Base-by-base conservation (phyloP, 2,888 invertebrate genomes). In the Dastarcus helophoroides region DNA sequence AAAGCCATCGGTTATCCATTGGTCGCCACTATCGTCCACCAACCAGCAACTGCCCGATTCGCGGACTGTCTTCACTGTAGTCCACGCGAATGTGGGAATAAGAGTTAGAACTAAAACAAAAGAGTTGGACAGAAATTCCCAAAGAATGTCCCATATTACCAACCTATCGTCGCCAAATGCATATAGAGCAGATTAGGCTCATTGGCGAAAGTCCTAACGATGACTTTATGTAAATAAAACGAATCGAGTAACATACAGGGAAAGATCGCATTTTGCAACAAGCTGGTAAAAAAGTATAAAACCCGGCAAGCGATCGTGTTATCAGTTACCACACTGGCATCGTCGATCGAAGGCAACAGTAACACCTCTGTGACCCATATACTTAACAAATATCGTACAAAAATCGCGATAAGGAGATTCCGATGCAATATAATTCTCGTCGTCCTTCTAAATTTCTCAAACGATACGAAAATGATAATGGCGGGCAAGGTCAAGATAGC, bases 201-300 rank as follows among this genome's bases (percentile, higher is more conserved):
- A 23, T 65, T 43, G 2, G 50, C 66, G 47, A 80, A 78, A 0
- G 76, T 69, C 11, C 73, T 67, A 0, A 74, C 79, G 15, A 81
- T 72, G 10, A 73, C 62, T 26, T 76, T 67, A 46, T 80, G 79
- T 3, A 81, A 51, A 48, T 72, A 76, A 19, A 73, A 57, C 1
- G 73, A 77, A 48, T 77, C 76, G 2, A 73, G 60, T 25, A 79
- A 57, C 79, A 80, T 80, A 51, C 75, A 76, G 3, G 73, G 67
- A 47, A 77, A 81, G 24, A 79, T 76, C 0, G 63, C 60, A 45
- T 73, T 74, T 3, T 65, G 67, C 0, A 71, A 63, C 1, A 67
- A 46, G 23, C 67, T 65, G 39, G 73, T 73, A 1, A 69, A 56
- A 25, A 70, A 60, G 0, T 73, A 67, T 7, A 77, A 54, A 7